phyloP scores from a whole-genome alignment of 2,888 invertebrate species.

The Iselma pallidipennis region DNA sequence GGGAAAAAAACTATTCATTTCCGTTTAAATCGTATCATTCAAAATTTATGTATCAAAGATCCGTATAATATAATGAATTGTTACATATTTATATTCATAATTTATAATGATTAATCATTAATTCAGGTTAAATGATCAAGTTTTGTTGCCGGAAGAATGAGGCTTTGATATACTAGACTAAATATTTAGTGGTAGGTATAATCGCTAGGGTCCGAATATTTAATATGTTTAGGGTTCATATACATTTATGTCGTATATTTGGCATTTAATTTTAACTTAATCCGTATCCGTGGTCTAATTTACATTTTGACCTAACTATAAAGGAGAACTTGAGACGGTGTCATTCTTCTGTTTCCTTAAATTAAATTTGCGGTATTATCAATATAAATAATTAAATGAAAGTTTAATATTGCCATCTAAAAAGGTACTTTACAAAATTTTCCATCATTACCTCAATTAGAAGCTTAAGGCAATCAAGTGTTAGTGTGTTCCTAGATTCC shows the following conservation, averaged over 20 bases:
- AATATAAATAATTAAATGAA: neutral
- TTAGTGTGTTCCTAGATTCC: too few species aligned
- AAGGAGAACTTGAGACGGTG: slow-evolving; percentile 17
- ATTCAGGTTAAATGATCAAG: neutral
- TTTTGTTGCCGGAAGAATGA: neutral
- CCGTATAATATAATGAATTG: too few species aligned
- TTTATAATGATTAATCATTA: slow-evolving; percentile 6
- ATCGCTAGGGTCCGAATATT: slow-evolving; percentile 27
- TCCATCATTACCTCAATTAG: neutral
- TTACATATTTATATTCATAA: too few species aligned
- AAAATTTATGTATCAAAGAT: too few species aligned
- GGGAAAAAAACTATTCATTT: neutral
- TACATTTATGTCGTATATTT: slow-evolving; percentile 25
- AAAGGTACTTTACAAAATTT: neutral
- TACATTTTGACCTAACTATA: slow-evolving; percentile 21
- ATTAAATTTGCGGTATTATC: slow-evolving; percentile 6
- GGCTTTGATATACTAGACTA: slow-evolving; percentile 16
- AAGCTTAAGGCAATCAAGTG: neutral
- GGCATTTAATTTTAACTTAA: slow-evolving; percentile 29
- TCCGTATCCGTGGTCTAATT: slow-evolving; percentile 27
- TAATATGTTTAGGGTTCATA: slow-evolving; percentile 25
- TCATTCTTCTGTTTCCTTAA: slow-evolving; percentile 10
- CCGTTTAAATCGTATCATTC: too few species aligned
- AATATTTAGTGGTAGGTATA: slow-evolving; percentile 25
- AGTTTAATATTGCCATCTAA: neutral